These are phyloP conservation scores for Xerus inauris DNA, from an alignment of 2,113 vertebrate species.

Conservation along the genomic window DNA sequence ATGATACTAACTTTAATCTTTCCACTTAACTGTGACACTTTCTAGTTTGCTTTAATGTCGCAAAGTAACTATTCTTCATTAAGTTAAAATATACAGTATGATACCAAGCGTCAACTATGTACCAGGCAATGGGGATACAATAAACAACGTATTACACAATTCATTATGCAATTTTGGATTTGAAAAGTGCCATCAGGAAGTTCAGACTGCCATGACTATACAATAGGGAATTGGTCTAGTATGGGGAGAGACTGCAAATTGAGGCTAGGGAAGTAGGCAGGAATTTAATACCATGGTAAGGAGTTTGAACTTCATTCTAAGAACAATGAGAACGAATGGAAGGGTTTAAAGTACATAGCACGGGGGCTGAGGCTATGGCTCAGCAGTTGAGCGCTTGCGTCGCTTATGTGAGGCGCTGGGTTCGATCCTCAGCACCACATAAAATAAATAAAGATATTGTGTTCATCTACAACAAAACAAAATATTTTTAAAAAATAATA, in stretches of 20 bases:
- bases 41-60: not conserved
- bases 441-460: too few relatives aligned
- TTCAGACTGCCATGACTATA: not conserved
- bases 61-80: not conserved
- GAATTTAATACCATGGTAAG: not conserved
- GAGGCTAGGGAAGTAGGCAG: not conserved
- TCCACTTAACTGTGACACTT: not conserved
- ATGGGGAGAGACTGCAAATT: not conserved
- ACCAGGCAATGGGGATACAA: not conserved
- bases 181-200: not conserved
- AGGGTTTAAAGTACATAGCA: not conserved
- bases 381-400: too few relatives aligned
- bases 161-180: not conserved
- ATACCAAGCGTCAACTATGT: not conserved
- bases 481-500: too few relatives aligned
- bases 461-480: too few relatives aligned
- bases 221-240: not conserved
- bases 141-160: not conserved
- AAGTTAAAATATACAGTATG: not conserved
- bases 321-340: not conserved
- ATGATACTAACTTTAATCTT: not conserved
- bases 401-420: too few relatives aligned
- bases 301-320: not conserved
- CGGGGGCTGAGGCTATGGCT: too few relatives aligned
- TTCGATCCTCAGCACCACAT: too few relatives aligned